phyloP scores from a whole-genome alignment of 2,797 vertebrate species.

The Phoebastria nigripes region DNA sequence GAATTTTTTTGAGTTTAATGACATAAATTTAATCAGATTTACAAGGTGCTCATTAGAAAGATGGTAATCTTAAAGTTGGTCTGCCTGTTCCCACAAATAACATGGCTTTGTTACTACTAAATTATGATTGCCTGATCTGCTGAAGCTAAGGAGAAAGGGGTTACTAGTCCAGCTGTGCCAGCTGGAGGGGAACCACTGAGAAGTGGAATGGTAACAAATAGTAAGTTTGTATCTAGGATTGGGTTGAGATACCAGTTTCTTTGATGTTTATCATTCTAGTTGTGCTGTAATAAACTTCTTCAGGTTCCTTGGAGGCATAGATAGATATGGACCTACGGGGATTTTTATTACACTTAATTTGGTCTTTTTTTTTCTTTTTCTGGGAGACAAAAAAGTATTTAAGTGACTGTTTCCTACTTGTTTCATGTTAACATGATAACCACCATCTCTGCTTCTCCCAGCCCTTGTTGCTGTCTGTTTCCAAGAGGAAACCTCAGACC shows the following conservation, averaged over 20 bases:
- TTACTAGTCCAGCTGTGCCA: background rate
- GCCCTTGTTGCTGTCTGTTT: background rate
- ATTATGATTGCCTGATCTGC: background rate
- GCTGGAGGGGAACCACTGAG: background rate
- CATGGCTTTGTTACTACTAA: background rate
- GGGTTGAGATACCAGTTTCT: background rate
- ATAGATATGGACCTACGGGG: accelerated
- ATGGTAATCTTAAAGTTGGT: background rate
- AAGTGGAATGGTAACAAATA: background rate
- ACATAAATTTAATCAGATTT: background rate
- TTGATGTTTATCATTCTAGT: background rate
- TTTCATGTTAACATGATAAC: background rate
- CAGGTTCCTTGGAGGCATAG: background rate
- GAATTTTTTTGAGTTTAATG: background rate
- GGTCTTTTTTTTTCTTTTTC: background rate
- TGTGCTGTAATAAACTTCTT: background rate
- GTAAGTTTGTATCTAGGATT: background rate
- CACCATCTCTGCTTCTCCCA: background rate
- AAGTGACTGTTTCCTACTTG: background rate
- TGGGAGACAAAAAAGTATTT: background rate
- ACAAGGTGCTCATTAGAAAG: background rate
- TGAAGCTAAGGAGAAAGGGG: background rate
- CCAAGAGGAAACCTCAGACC: background rate
- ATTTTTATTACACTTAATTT: background rate
- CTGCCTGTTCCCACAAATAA: background rate